phyloP scores from a whole-genome alignment of 2,797 vertebrate genomes.

The Dicrostonyx torquatus region DNA sequence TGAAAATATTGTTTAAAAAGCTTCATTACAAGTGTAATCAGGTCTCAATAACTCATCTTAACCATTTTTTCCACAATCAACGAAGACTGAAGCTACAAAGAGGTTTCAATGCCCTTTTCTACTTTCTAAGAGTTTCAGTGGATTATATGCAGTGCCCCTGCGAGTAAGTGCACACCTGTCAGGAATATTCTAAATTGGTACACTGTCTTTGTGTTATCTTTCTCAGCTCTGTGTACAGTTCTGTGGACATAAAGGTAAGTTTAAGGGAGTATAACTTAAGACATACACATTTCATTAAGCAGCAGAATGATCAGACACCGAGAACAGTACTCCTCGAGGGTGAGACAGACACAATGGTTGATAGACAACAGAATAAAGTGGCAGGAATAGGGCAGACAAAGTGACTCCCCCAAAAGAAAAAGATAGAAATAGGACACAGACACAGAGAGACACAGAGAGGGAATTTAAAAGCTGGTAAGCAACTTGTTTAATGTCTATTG shows the following conservation, averaged over 20 bases:
- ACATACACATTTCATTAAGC: neutral
- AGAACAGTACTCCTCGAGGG: neutral
- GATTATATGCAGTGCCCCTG: neutral
- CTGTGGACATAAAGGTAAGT: neutral
- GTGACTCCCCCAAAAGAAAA: neutral
- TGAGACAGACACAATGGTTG: neutral
- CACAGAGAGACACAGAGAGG: neutral
- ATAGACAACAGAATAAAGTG: neutral
- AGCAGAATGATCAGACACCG: neutral
- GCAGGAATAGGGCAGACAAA: neutral
- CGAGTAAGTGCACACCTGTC: neutral
- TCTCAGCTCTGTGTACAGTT: neutral
- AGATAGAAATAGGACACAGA: neutral
- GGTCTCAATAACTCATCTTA: neutral
- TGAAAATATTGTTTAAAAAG: conserved; percentile 77
- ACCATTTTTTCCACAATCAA: neutral
- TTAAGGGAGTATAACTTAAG: neutral
- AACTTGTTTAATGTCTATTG: neutral
- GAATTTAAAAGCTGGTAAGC: neutral
- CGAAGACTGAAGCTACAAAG: neutral
- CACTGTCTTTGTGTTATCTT: neutral
- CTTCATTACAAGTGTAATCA: neutral
- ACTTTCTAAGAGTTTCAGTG: neutral
- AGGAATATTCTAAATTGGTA: neutral
- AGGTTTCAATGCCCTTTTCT: neutral